Conservation (phyloP, 2,113 vertebrate species). For the Entomyzon cyanotis region DNA sequence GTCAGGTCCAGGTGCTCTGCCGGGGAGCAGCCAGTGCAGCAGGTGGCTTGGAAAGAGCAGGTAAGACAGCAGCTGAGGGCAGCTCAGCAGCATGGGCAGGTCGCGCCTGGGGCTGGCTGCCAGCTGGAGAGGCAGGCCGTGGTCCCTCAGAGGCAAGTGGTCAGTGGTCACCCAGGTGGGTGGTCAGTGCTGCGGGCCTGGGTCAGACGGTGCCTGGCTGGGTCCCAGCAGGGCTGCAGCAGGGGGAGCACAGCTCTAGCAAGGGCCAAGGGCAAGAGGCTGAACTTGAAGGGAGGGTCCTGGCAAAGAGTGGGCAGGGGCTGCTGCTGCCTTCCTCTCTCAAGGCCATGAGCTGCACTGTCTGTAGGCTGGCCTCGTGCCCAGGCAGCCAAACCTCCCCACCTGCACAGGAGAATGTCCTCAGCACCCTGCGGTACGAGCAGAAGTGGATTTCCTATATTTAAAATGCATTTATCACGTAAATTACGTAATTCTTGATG, state of each 20-base stretch:
- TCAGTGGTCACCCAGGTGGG: too few species aligned
- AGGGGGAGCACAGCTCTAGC: rapidly evolving
- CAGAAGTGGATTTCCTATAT: neutral
- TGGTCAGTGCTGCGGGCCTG: too few species aligned
- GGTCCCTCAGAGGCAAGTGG: rapidly evolving
- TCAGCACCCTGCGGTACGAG: rapidly evolving
- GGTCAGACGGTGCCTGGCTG: neutral
- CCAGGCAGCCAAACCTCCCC: neutral
- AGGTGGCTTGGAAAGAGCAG: neutral
- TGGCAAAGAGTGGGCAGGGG: neutral
- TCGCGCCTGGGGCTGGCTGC: neutral
- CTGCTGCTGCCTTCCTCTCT: neutral
- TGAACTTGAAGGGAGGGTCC: neutral
- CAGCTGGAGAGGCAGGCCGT: neutral
- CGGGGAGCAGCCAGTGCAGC: neutral
- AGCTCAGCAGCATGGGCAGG: rapidly evolving
- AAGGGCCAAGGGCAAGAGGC: neutral
- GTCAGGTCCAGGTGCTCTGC: neutral
- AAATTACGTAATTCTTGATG: neutral
- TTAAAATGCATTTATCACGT: neutral
- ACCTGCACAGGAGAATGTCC: neutral
- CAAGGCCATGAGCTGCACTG: neutral
- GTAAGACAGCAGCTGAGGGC: neutral
- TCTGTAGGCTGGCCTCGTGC: neutral
- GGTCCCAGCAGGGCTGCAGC: neutral